phyloP scores from a whole-genome alignment of 1,140 invertebrate genomes.

The Papilio xuthus region DNA sequence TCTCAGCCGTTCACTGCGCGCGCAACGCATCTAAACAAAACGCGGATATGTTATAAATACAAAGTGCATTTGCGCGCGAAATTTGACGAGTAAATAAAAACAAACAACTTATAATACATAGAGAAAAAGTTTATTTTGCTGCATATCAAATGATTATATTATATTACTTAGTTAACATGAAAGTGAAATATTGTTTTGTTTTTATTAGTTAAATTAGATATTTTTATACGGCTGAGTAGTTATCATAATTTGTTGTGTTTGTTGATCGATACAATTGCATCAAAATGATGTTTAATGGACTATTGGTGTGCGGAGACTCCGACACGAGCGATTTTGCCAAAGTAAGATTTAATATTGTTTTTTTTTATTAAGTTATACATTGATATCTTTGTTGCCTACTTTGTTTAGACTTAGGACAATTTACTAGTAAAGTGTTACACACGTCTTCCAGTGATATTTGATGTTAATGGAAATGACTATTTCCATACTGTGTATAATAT shows the following conservation, averaged over 20 bases:
- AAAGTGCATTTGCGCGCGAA: slow-evolving; percentile 22
- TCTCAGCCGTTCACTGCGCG: slow-evolving; percentile 10
- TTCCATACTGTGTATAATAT: too few species aligned
- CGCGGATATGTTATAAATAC: neutral
- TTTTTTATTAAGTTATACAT: neutral
- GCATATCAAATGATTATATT: neutral
- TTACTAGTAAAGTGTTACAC: neutral
- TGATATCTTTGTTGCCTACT: neutral
- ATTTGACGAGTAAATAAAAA: slow-evolving; percentile 4
- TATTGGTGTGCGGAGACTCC: slow-evolving; percentile 66
- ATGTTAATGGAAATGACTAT: too few species aligned
- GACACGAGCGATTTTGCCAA: slow-evolving; percentile 70
- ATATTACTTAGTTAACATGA: too few species aligned
- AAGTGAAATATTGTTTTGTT: neutral
- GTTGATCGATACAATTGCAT: slow-evolving; percentile 17
- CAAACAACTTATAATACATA: neutral
- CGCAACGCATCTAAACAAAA: neutral
- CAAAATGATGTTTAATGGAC: slow-evolving; percentile 75
- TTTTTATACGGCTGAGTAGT: neutral
- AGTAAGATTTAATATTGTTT: slow-evolving; percentile 51
- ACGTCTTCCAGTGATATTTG: slow-evolving; percentile 17
- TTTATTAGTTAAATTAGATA: neutral
- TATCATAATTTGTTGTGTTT: slow-evolving; percentile 29
- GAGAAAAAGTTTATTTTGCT: neutral
- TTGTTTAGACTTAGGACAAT: neutral